Conservation (phyloP, 2,113 vertebrate genomes). For the Tonatia bakeri region DNA sequence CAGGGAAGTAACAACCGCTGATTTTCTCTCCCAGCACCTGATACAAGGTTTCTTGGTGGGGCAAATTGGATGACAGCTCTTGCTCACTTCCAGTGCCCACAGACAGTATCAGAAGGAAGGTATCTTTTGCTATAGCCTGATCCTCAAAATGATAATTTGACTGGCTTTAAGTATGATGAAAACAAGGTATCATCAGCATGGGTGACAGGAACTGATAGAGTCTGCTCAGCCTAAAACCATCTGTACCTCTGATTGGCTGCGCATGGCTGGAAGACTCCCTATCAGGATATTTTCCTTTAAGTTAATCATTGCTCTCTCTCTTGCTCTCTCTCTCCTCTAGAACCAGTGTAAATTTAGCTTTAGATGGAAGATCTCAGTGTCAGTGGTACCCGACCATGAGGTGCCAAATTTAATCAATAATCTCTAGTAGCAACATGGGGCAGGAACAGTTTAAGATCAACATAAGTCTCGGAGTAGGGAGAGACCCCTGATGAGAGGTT, state of each 20-base stretch:
- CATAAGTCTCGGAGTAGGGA: not conserved
- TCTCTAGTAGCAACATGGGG: not conserved
- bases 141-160: not conserved
- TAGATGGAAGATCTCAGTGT: not conserved
- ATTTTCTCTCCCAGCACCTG: slow-evolving; percentile 40
- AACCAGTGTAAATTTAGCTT: not conserved
- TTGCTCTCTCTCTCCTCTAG: not conserved
- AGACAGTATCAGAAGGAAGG: not conserved
- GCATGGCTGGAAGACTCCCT: not conserved
- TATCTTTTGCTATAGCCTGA: not conserved
- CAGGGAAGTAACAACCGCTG: slow-evolving; percentile 20
- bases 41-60: not conserved
- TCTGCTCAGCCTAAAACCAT: not conserved
- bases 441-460: not conserved
- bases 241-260: not conserved
- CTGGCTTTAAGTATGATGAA: not conserved
- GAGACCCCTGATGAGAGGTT: not conserved
- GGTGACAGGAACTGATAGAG: not conserved
- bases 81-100: not conserved
- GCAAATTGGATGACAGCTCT: not conserved
- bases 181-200: not conserved
- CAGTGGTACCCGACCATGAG: not conserved
- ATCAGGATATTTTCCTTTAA: not conserved
- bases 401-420: not conserved
- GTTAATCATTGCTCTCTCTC: not conserved